A percentile compares a stretch with the other conserved stretches of the same genome.
Conservation (phyloP, 2,113 vertebrate genomes). For the Pygoscelis antarcticus region DNA sequence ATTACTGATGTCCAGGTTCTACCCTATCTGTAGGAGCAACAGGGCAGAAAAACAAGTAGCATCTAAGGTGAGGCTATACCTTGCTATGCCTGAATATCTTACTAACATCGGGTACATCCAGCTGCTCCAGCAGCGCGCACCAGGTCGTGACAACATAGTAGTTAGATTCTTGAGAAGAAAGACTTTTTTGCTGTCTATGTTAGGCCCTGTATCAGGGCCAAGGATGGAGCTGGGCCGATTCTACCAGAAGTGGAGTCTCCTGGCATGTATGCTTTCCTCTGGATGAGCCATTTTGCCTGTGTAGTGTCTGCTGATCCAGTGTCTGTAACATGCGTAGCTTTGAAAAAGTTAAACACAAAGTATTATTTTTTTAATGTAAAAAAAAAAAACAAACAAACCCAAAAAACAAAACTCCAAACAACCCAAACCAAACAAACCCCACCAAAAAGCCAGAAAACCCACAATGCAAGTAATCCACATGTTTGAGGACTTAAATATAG, state of each 20-base stretch:
- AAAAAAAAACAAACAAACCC: not conserved
- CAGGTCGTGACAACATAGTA: accelerated
- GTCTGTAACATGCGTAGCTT: not conserved
- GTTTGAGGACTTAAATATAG: not conserved
- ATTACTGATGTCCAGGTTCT: not conserved
- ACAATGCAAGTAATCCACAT: not conserved
- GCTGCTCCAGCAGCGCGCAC: not conserved
- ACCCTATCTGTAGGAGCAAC: not conserved
- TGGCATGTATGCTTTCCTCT: not conserved
- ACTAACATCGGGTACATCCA: too few species aligned
- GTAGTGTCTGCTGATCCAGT: not conserved
- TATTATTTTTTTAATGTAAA: not conserved
- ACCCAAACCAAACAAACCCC: not conserved
- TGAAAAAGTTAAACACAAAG: not conserved
- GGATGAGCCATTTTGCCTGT: not conserved
- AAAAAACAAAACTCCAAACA: too few species aligned
- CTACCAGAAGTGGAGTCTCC: not conserved
- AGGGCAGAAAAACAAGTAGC: not conserved
- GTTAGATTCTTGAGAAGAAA: not conserved
- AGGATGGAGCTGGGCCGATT: not conserved
- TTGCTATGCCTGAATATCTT: not conserved
- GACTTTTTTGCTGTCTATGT: not conserved
- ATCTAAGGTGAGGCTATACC: not conserved
- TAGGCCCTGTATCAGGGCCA: not conserved
- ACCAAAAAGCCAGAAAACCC: not conserved